Percentiles rank a stretch among this genome's conserved stretches.
Evolutionary conservation across 1,140 invertebrate genomes (phyloP).

Genomic region (Holcopasites calliopsidis): DNA sequence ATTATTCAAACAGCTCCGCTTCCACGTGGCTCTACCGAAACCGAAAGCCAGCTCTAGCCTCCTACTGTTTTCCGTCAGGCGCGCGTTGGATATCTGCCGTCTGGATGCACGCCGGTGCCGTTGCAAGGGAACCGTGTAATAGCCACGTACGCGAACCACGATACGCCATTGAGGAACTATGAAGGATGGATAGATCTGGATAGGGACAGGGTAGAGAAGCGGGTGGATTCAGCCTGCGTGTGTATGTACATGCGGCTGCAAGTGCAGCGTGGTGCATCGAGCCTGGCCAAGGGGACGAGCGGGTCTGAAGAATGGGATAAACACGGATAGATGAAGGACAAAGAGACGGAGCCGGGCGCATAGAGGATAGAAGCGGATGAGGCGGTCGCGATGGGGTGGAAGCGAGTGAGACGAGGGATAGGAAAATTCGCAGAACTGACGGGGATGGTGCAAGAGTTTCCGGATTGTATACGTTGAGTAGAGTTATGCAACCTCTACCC

Average conservation of each 20-base stretch:
- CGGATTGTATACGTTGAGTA: conserved; percentile 48
- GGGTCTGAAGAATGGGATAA: conserved; percentile 25
- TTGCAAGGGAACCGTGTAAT: conserved; percentile 59
- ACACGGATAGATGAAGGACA: conserved; percentile 2
- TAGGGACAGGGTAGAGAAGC: neutral
- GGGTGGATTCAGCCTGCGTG: neutral
- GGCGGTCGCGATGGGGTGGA: too few relatives aligned
- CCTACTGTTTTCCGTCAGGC: conserved; percentile 25
- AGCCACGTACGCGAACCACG: conserved; percentile 52
- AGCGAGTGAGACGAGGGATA: neutral
- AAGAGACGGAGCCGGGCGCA: neutral
- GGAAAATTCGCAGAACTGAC: conserved; percentile 1
- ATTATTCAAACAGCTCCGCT: conserved; percentile 3
- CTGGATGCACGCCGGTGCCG: conserved; percentile 28
- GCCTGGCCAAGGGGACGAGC: too few relatives aligned
- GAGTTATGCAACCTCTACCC: conserved; percentile 40
- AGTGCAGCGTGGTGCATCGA: neutral
- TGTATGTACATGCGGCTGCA: neutral
- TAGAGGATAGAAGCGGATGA: neutral
- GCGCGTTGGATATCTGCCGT: conserved; percentile 33
- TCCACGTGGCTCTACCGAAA: conserved; percentile 9
- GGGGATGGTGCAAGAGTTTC: neutral
- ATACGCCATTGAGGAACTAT: conserved; percentile 23
- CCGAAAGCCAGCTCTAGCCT: conserved; percentile 7
- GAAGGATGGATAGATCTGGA: neutral